A percentile compares a stretch with the other conserved stretches of the same genome.
phyloP scores from a whole-genome alignment of 2,113 vertebrate genomes.

The Plecturocebus donacophilus region DNA sequence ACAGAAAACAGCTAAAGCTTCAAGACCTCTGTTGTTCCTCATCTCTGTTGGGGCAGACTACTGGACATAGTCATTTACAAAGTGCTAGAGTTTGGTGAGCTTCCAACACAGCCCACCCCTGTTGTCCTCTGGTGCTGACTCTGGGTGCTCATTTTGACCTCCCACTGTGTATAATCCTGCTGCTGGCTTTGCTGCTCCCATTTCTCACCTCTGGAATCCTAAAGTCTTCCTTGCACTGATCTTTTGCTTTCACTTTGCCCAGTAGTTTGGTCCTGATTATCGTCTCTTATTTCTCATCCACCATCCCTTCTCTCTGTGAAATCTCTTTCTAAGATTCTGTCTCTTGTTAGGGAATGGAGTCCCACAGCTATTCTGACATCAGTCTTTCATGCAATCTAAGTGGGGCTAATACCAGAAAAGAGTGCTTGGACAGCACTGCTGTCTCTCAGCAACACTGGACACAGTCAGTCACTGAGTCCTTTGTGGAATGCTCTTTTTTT shows the following conservation, averaged over 20 bases:
- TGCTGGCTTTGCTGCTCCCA: background rate
- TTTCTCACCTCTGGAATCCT: background rate
- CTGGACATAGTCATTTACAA: background rate
- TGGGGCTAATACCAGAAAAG: background rate
- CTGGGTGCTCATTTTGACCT: background rate
- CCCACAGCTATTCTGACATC: constrained; percentile 31
- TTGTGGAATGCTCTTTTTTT: background rate
- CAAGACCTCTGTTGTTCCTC: background rate
- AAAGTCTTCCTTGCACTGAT: background rate
- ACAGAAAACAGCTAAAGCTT: background rate
- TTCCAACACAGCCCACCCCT: background rate
- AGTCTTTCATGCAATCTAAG: constrained; percentile 13
- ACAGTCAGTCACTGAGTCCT: background rate
- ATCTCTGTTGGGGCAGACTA: background rate
- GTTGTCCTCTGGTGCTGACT: background rate
- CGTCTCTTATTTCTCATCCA: background rate
- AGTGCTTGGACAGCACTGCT: background rate
- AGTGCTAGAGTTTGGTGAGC: background rate
- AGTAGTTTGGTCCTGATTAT: background rate
- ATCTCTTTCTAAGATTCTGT: background rate
- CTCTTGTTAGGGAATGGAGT: background rate
- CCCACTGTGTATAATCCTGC: background rate
- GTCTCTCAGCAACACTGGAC: background rate
- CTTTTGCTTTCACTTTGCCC: background rate
- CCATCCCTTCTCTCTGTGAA: background rate